Evolutionary conservation across 2,797 vertebrate genomes (phyloP).

Genomic region (Anisognathus igniventris): DNA sequence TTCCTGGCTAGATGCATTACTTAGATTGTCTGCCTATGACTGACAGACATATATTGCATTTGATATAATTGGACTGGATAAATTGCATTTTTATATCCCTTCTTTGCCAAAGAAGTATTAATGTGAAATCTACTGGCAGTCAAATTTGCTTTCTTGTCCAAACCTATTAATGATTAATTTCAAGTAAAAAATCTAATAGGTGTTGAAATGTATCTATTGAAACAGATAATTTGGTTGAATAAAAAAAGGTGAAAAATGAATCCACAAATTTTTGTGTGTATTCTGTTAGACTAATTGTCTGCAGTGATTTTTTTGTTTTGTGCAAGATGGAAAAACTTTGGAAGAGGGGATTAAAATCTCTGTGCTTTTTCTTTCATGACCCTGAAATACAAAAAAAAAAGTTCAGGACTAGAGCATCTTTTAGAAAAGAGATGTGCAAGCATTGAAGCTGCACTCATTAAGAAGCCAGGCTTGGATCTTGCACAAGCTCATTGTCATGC

Average conservation of each 20-base stretch:
- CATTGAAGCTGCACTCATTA: neutral
- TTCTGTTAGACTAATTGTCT: neutral
- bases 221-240: neutral
- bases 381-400: neutral
- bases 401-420: neutral
- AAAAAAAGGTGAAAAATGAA: neutral
- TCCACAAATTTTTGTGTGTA: neutral
- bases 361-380: neutral
- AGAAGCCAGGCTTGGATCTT: neutral
- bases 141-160: neutral
- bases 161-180: neutral
- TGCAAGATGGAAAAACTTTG: neutral
- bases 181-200: neutral
- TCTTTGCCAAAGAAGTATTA: neutral
- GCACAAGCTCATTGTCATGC: neutral
- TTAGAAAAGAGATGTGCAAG: neutral
- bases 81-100: conserved; percentile 20
- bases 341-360: neutral
- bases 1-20: neutral
- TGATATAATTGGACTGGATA: neutral
- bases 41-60: neutral
- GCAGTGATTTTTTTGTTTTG: neutral
- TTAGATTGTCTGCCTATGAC: neutral
- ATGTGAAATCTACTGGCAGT: neutral
- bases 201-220: neutral